A percentile compares a stretch with the other conserved stretches of the same genome.
Evolutionary conservation across 2,113 vertebrate species (phyloP).

Genomic region (Cichladusa arquata): DNA sequence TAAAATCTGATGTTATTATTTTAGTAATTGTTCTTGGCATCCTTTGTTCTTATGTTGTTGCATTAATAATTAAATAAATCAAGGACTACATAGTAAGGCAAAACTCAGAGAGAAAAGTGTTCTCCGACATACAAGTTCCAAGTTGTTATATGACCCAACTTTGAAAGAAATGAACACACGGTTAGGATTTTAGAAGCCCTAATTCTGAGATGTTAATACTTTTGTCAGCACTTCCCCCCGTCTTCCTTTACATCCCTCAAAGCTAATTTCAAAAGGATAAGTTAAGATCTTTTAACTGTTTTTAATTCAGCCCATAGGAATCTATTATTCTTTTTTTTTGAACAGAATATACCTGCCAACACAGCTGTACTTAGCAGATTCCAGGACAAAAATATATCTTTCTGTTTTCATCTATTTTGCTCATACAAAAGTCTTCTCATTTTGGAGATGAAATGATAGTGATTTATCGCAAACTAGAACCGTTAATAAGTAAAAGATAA

Average conservation of each 20-base stretch:
- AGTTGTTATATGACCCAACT: background rate
- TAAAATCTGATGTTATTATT: background rate
- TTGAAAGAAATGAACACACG: background rate
- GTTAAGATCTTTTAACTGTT: background rate
- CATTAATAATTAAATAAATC: background rate
- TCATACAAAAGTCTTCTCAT: background rate
- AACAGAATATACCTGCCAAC: background rate
- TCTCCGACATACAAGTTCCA: background rate
- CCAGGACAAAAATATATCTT: background rate
- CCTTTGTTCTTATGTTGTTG: background rate
- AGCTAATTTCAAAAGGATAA: background rate
- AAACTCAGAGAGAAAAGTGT: background rate
- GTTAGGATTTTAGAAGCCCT: background rate
- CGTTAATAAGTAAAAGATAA: background rate
- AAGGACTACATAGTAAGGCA: background rate
- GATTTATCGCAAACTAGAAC: background rate
- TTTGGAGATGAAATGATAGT: background rate
- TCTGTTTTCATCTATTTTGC: background rate
- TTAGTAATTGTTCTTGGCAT: background rate
- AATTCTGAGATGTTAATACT: background rate
- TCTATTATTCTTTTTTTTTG: background rate
- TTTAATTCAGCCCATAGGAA: background rate
- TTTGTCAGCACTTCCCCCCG: accelerated
- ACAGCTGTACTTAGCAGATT: background rate
- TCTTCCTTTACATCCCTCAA: background rate